Conservation (phyloP, 2,797 vertebrate species). For the Typhlichthys subterraneus region DNA sequence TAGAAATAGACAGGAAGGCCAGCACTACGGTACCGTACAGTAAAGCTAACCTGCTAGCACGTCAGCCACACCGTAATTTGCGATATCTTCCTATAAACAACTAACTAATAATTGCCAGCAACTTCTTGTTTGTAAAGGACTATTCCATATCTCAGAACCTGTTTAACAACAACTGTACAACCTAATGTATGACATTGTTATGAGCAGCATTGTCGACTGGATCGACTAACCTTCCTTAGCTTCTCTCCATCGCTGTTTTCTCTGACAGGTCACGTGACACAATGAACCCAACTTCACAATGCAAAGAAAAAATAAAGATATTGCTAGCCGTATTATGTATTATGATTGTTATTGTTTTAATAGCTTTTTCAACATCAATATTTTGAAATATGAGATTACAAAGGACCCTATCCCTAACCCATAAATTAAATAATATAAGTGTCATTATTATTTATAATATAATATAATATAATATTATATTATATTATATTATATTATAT, state of each 20-base stretch:
- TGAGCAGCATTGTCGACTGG: conserved; percentile 11
- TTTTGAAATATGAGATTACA: background rate
- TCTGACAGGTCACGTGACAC: conserved; percentile 63
- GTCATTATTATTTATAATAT: too few species aligned
- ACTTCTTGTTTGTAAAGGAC: background rate
- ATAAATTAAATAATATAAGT: too few species aligned
- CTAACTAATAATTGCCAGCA: background rate
- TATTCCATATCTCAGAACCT: accelerated
- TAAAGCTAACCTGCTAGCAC: conserved; percentile 41
- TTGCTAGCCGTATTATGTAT: too few species aligned
- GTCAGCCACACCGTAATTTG: conserved; percentile 40
- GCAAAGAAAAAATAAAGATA: background rate
- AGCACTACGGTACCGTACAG: conserved; percentile 17
- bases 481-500: too few species aligned
- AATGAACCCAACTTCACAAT: conserved; percentile 9
- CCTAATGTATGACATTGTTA: accelerated
- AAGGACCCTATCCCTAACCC: too few species aligned
- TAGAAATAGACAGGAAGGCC: conserved; percentile 3
- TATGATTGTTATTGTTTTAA: too few species aligned
- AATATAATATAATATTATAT: too few species aligned
- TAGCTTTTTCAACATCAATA: background rate
- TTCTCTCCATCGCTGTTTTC: conserved; percentile 66
- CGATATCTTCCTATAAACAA: background rate
- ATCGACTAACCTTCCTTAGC: conserved; percentile 73
- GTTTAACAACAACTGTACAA: accelerated